Evolutionary conservation across 2,797 vertebrate genomes (phyloP).

Genomic region (Tarsius wallacei): DNA sequence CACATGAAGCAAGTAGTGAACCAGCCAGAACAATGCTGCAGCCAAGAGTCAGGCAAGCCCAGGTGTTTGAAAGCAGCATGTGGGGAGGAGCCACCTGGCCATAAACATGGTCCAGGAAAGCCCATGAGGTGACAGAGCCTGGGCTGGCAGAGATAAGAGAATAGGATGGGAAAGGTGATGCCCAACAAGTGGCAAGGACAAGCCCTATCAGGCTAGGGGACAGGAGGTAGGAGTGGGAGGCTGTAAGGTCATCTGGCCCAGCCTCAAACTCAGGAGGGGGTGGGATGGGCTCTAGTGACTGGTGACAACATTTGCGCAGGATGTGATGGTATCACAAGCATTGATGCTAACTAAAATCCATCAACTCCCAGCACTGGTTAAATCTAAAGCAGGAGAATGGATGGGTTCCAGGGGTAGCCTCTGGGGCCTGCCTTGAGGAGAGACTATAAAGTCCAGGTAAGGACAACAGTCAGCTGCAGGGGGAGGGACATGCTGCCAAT

Average conservation of each 20-base stretch:
- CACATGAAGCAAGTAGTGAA: background rate
- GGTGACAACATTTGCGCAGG: background rate
- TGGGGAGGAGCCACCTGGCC: background rate
- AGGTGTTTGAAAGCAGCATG: accelerated
- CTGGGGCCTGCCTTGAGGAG: background rate
- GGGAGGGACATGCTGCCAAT: background rate
- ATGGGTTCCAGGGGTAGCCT: background rate
- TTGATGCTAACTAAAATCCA: background rate
- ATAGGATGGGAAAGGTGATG: background rate
- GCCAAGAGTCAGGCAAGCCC: background rate
- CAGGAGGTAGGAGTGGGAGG: background rate
- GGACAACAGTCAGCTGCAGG: background rate
- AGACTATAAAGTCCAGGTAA: background rate
- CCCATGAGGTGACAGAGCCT: background rate
- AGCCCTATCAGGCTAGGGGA: background rate
- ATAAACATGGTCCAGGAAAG: background rate
- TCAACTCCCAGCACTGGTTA: background rate
- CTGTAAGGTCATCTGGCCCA: background rate
- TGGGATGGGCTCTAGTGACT: background rate
- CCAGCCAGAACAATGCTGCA: background rate
- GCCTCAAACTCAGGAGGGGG: background rate
- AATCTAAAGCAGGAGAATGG: background rate
- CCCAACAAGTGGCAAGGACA: background rate
- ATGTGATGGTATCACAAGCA: background rate
- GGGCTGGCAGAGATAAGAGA: background rate